Evolutionary conservation across 2,888 invertebrate species (phyloP).

Genomic region (Drosophila parthenogenetica): DNA sequence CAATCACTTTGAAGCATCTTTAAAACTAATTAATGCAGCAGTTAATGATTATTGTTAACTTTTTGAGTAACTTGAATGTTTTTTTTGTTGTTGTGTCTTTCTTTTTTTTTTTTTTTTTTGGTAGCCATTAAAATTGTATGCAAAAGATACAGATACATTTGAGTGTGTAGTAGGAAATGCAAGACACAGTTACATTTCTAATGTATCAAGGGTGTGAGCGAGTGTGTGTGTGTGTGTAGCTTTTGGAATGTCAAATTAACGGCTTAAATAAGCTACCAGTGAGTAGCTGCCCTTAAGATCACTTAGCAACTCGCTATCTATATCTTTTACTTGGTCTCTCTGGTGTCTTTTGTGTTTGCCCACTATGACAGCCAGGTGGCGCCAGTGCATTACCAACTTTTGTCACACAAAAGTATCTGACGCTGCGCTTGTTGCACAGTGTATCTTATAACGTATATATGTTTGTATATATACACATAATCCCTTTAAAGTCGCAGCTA

Average conservation of each 20-base stretch:
- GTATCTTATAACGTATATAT: not conserved
- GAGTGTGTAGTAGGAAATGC: constrained; percentile 23
- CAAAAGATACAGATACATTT: constrained; percentile 1
- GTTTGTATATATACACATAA: constrained; percentile 1
- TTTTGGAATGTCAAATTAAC: constrained; percentile 41
- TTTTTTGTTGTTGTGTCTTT: not conserved
- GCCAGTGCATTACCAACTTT: constrained; percentile 24
- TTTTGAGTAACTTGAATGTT: constrained; percentile 2
- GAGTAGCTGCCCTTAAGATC: constrained; percentile 23
- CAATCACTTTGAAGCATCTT: constrained; percentile 18
- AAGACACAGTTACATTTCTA: constrained; percentile 23
- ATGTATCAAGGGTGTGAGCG: not conserved
- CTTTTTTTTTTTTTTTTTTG: constrained; percentile 11
- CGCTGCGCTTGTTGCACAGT: constrained; percentile 6
- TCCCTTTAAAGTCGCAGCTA: constrained; percentile 24
- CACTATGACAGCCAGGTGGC: constrained; percentile 36
- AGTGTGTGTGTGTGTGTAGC: constrained; percentile 13
- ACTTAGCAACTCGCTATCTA: constrained; percentile 21
- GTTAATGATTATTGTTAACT: constrained; percentile 32
- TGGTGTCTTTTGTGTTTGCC: not conserved
- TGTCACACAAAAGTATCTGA: constrained; percentile 8
- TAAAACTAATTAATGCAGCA: constrained; percentile 32
- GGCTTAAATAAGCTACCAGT: constrained; percentile 12
- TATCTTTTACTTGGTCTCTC: not conserved
- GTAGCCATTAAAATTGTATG: constrained; percentile 20